Evolutionary conservation across 2,888 invertebrate species (phyloP), one percentile per base, ranked within the genome.

Genomic region (Tanypteryx hageni): DNA sequence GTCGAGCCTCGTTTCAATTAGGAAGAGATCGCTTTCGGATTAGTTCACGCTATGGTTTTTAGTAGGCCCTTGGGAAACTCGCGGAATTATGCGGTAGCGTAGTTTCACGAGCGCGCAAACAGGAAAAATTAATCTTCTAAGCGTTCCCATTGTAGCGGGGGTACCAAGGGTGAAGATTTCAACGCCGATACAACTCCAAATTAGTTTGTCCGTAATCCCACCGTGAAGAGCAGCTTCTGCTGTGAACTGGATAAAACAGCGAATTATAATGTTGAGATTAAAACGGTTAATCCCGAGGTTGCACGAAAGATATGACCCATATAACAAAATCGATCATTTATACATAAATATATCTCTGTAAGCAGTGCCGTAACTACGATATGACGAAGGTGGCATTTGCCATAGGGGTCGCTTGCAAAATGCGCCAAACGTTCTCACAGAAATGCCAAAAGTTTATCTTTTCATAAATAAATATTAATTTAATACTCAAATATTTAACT

Each of bases 101-200:
- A 27, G 76, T 27, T 76, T 76, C 76, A 11, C 27, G 44, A 5
- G 44, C 76, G 76, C 76, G 7, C 18, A 27, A 76, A 76, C 22
- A 27, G 76, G 22, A 76, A 76, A 76, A 76, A 27, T 76, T 76
- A 76, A 76, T 76, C 76, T 76, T 22, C 76, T 22, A 76, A 27
- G 27, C 68, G 68, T 68, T 68, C 68, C 10, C 76, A 27, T 76
- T 44, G 44, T 44, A 44, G 44, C 44, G 44, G 44, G 44, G 44
- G 44, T 44, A 44, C 44, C 44, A 44, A 44, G 44, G 44, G 76
- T 27, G 76, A 76, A 76, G 76, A 76, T 76, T 22, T 0, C 76
- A 0, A 27, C 8, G 76, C 27, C 76, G 76, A 76, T 68, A 22
- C 22, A 22, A 13, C 22, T 27, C 11, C 3, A 76, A 76, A 76